These are phyloP conservation scores for Orius insidiosus DNA, from an alignment of 1,140 invertebrate genomes.

Conservation along the genomic window DNA sequence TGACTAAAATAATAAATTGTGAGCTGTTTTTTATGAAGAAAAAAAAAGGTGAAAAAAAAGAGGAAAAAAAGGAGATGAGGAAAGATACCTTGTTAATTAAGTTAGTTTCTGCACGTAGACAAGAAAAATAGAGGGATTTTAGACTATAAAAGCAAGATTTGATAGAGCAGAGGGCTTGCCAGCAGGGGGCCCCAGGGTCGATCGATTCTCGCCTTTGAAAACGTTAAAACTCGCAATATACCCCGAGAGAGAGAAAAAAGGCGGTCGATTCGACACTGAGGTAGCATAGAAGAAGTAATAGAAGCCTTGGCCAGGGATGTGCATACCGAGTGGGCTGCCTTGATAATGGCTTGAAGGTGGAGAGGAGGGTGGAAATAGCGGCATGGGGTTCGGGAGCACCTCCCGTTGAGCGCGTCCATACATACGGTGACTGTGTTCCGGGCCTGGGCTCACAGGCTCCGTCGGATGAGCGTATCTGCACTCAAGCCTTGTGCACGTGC, in stretches of 20 bases:
- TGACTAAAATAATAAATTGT: too few species aligned
- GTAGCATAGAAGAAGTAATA: conserved; percentile 13
- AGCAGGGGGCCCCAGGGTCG: conserved; percentile 17
- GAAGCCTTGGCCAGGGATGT: conserved; percentile 46
- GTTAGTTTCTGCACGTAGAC: too few species aligned
- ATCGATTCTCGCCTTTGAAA: too few species aligned
- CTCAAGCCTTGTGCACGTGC: conserved; percentile 90
- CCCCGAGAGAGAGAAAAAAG: neutral
- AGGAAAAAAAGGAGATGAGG: too few species aligned
- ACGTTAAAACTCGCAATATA: neutral
- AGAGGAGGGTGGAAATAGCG: conserved; percentile 94
- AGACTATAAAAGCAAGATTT: conserved; percentile 14
- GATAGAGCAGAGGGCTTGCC: conserved; percentile 22
- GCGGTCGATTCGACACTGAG: conserved; percentile 11
- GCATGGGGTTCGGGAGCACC: conserved; percentile 89
- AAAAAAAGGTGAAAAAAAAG: too few species aligned
- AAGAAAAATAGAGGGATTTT: too few species aligned
- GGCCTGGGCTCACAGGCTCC: conserved; percentile 69
- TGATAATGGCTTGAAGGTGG: conserved; percentile 97
- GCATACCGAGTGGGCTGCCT: conserved; percentile 87
- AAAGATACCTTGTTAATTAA: too few species aligned
- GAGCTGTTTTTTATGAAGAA: too few species aligned
- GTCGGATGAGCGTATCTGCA: conserved; percentile 96
- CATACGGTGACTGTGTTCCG: conserved; percentile 94
- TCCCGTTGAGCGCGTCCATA: conserved; percentile 96